Evolutionary conservation across 2,797 vertebrate species (phyloP), one percentile per base, ranked within the genome.

Genomic region (Danio kyathit): DNA sequence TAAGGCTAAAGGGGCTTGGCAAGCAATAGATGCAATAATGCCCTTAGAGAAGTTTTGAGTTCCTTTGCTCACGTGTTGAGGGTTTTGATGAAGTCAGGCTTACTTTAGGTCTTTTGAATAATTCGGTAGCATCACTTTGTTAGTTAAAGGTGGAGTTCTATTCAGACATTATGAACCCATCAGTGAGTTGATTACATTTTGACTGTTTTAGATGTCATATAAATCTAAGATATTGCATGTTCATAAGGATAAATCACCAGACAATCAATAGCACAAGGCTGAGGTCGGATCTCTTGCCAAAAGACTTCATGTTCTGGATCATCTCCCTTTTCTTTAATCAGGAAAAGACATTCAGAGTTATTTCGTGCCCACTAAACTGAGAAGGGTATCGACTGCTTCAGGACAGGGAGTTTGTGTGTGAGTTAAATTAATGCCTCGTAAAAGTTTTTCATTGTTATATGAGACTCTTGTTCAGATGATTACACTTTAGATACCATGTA

Each of bases 261-360:
- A 19, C 89, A 75, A 11, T 95, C 94, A 0, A 59, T 64, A 0
- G 9, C 0, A 1, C 85, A 80, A 0, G 88, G 67, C 2, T n/a
- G 6, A 0, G 94, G 93, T 74, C 11, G 29, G 13, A 29, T 61
- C 71, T 92, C 89, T 0, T 74, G 86, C 91, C 89, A 90, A 1
- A 83, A 86, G 2, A 64, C 80, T 52, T 91, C 90, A 70, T 89
- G 82, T 0, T 19, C 86, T 0, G 73, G 67, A 0, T 17, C n/a
- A 13, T 94, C 92, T 0, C 92, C 93, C 5, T 90, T 87, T 0
- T 95, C 94, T 19, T 91, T 84, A 0, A 9, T 85, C 83, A 86
- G 85, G 82, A 95, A 95, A 8, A 88, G 78, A 92, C 91, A 93
- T 83, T 90, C 87, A 0, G 69, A 69, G 74, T 90, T 90, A 0